Conservation (phyloP, 2,797 vertebrate species). For the Sparus aurata region DNA sequence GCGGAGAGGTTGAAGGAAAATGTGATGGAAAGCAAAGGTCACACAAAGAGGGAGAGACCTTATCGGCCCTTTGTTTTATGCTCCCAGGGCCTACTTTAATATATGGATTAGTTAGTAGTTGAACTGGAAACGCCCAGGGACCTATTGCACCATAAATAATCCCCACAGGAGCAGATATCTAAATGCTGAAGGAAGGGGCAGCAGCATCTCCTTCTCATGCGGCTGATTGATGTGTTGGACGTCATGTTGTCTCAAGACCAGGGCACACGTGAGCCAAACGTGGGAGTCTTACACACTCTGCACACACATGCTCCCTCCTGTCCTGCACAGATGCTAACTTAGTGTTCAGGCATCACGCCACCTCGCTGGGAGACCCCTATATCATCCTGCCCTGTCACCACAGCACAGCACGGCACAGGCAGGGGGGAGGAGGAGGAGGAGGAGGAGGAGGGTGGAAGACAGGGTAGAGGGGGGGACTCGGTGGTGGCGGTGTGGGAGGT, state of each 20-base stretch:
- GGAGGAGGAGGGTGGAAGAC: constrained; percentile 7
- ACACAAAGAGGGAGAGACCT: constrained; percentile 34
- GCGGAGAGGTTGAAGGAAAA: constrained; percentile 34
- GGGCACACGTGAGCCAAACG: background rate
- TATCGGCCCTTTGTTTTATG: constrained; percentile 67
- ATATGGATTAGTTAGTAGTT: constrained; percentile 76
- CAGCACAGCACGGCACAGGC: constrained; percentile 23
- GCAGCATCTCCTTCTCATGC: constrained; percentile 49
- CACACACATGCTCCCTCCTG: background rate
- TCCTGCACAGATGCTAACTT: constrained; percentile 41
- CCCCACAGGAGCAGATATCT: constrained; percentile 65
- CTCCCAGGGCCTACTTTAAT: constrained; percentile 69
- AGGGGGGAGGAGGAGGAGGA: background rate
- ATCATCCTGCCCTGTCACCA: constrained; percentile 66
- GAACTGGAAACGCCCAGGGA: constrained; percentile 70
- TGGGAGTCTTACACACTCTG: constrained; percentile 3
- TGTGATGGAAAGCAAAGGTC: constrained; percentile 66
- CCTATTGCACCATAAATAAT: constrained; percentile 83
- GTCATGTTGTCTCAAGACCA: constrained; percentile 39
- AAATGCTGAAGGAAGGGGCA: constrained; percentile 57
- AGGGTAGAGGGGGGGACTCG: constrained; percentile 1
- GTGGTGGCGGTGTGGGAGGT: constrained; percentile 27
- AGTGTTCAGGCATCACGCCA: constrained; percentile 36
- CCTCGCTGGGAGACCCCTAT: constrained; percentile 50
- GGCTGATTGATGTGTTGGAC: constrained; percentile 61